These are phyloP conservation scores for Poeciliopsis gracilis DNA, from an alignment of 2,797 vertebrate genomes.

Conservation along the genomic window DNA sequence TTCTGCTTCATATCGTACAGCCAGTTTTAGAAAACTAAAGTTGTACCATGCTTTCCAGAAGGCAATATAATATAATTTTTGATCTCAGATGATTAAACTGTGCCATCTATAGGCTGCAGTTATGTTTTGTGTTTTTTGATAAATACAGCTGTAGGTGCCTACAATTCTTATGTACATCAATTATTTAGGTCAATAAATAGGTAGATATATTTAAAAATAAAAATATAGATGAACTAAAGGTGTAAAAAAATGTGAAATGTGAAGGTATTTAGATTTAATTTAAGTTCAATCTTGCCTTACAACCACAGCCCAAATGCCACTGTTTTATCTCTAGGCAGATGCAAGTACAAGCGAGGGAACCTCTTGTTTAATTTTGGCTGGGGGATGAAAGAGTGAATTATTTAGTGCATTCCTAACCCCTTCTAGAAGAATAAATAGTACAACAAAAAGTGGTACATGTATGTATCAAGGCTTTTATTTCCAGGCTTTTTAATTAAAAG, in stretches of 20 bases:
- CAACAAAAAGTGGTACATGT: slow-evolving; percentile 10
- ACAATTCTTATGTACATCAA: neutral
- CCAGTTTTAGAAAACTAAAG: neutral
- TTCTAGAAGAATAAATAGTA: slow-evolving; percentile 2
- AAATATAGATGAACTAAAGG: neutral
- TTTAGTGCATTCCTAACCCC: neutral
- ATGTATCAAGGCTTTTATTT: neutral
- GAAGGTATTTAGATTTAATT: neutral
- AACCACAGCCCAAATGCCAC: neutral
- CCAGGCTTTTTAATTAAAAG: slow-evolving; percentile 43
- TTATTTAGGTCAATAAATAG: neutral
- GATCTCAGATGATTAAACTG: neutral
- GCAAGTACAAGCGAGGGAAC: neutral
- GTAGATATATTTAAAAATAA: neutral
- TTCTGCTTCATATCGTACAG: neutral
- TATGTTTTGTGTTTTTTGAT: neutral
- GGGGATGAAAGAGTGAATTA: neutral
- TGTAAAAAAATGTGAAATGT: neutral
- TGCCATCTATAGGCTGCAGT: neutral
- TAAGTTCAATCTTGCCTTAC: neutral
- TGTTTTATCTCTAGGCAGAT: neutral
- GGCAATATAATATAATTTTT: neutral
- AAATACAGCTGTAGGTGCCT: neutral
- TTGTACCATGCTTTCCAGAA: neutral
- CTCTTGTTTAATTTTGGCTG: neutral